These are phyloP conservation scores for Tragopan temminckii DNA, from an alignment of 2,797 vertebrate species.

Conservation along the genomic window DNA sequence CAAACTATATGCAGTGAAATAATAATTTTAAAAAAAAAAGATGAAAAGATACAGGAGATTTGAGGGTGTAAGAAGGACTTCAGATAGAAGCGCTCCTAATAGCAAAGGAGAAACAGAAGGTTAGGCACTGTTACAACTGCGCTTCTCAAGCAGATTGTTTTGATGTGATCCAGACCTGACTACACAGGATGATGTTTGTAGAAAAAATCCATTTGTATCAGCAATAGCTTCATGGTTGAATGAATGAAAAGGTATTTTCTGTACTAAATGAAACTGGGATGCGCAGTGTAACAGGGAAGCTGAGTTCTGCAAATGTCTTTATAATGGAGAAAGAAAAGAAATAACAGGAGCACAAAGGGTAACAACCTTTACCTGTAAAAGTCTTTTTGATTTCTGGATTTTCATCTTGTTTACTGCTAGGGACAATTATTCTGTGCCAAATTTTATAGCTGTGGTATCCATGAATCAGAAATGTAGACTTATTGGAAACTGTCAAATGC, in stretches of 20 bases:
- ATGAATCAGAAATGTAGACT: slow-evolving; percentile 35
- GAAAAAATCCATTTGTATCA: slow-evolving; percentile 25
- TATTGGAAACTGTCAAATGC: slow-evolving; percentile 41
- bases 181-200: background rate
- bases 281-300: background rate
- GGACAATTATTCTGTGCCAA: slow-evolving; percentile 45
- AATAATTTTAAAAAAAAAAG: background rate
- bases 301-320: background rate
- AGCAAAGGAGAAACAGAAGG: background rate
- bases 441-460: background rate
- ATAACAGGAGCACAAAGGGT: background rate
- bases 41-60: background rate
- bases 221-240: background rate
- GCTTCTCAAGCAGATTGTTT: background rate
- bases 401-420: slow-evolving; percentile 37
- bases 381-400: slow-evolving; percentile 2
- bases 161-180: background rate
- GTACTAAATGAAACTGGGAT: background rate
- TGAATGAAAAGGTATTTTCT: slow-evolving; percentile 36
- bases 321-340: slow-evolving; percentile 26
- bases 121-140: background rate
- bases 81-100: background rate
- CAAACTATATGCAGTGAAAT: background rate
- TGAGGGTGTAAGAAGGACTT: background rate
- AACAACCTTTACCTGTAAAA: background rate